Evolutionary conservation across 2,113 vertebrate genomes (phyloP).

Genomic region (Charina bottae): DNA sequence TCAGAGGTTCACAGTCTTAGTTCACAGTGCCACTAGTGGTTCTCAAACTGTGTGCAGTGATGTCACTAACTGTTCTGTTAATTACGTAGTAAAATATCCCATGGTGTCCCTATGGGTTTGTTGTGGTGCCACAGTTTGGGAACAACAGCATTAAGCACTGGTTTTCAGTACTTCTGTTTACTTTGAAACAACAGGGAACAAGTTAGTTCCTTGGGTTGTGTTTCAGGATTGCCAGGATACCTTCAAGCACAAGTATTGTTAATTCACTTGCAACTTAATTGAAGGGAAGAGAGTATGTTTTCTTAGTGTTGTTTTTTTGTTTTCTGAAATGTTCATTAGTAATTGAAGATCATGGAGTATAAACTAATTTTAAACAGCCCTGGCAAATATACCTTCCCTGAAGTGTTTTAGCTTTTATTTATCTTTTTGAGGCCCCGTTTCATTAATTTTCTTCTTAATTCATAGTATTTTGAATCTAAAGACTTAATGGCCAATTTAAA

Average conservation of each 20-base stretch:
- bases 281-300: neutral
- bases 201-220: neutral
- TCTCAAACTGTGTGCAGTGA: neutral
- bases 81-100: neutral
- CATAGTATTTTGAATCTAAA: neutral
- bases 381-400: conserved; percentile 1
- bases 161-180: neutral
- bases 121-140: neutral
- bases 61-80: neutral
- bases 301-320: neutral
- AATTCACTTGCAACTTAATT: conserved; percentile 3
- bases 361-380: neutral
- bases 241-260: neutral
- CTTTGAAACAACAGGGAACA: neutral
- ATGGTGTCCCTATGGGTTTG: neutral
- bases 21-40: neutral
- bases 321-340: conserved; percentile 17
- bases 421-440: neutral
- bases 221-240: neutral
- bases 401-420: neutral
- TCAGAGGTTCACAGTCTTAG: neutral
- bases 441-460: neutral
- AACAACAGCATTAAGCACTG: neutral
- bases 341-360: conserved; percentile 1
- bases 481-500: neutral